Evolutionary conservation across 1,140 invertebrate species (phyloP).

Genomic region (Anadara kagoshimensis): DNA sequence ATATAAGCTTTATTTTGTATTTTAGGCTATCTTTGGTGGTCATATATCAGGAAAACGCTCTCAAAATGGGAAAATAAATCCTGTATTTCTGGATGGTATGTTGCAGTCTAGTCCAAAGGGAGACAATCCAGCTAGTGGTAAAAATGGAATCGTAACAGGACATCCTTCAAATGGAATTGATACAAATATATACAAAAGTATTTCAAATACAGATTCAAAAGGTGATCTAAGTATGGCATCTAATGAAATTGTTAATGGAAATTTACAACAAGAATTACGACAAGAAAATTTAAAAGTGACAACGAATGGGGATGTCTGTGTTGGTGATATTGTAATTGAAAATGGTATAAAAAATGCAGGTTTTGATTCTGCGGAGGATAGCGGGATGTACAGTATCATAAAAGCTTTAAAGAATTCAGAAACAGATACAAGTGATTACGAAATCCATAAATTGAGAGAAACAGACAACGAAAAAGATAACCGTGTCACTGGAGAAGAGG

Average conservation of each 20-base stretch:
- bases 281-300: constrained; percentile 38
- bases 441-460: too few species aligned
- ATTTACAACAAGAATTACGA: constrained; percentile 14
- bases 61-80: constrained; percentile 30
- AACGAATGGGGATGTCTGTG: constrained; percentile 31
- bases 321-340: constrained; percentile 41
- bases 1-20: too few species aligned
- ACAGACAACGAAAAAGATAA: background rate
- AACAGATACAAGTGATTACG: too few species aligned
- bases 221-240: constrained; percentile 1
- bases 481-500: background rate
- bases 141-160: constrained; percentile 8
- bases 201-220: background rate
- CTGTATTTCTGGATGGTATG: constrained; percentile 23
- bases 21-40: constrained; percentile 40
- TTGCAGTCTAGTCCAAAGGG: background rate
- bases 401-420: background rate
- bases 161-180: background rate
- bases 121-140: background rate
- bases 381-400: background rate
- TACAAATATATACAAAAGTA: constrained; percentile 17
- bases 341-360: constrained; percentile 31
- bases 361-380: background rate
- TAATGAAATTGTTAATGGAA: constrained; percentile 8
- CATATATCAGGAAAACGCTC: constrained; percentile 21